These are phyloP conservation scores for Cepaea hortensis DNA, from an alignment of 2,888 invertebrate species.

Conservation along the genomic window DNA sequence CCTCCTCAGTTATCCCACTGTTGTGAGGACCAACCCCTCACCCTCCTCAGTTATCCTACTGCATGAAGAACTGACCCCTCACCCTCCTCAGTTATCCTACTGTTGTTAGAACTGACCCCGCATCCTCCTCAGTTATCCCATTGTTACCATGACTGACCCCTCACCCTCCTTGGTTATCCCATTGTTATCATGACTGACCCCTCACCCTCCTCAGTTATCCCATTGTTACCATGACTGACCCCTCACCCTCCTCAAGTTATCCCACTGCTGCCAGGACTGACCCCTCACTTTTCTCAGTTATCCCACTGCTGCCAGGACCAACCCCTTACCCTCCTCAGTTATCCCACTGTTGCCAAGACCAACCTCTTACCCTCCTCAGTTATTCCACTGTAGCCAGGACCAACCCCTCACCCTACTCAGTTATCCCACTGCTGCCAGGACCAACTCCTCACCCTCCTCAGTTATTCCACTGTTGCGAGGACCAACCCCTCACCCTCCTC, in stretches of 20 bases:
- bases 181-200: no score
- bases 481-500: not conserved
- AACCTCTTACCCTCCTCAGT: not conserved
- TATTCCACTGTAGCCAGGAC: not conserved
- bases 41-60: no score
- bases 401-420: not conserved
- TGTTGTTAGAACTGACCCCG: no score
- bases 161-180: not conserved
- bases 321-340: not conserved
- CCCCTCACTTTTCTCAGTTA: not conserved
- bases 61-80: not conserved
- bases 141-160: no score
- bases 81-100: not conserved
- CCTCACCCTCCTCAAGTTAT: conserved; percentile 35
- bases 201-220: no score
- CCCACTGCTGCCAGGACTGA: not conserved
- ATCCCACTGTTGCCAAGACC: no score
- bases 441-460: not conserved
- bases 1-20: no score
- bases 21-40: no score
- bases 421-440: not conserved
- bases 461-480: not conserved
- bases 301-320: not conserved
- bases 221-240: no score
- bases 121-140: no score